Conservation (phyloP, 2,797 vertebrate species). For the Anniella stebbinsi region DNA sequence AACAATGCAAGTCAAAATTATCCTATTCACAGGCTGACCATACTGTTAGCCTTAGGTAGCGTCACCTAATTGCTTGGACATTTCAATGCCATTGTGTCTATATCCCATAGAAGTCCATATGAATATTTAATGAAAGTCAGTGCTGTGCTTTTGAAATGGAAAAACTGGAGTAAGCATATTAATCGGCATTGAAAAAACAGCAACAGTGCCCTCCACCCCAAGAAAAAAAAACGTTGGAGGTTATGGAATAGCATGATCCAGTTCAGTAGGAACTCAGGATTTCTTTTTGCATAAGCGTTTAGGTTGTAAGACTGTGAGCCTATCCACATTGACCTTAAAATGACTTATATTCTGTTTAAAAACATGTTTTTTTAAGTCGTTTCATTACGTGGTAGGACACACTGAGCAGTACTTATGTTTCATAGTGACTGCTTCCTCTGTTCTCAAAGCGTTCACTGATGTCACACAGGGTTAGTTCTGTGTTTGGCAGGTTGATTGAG, state of each 20-base stretch:
- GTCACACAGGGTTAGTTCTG: too few species aligned
- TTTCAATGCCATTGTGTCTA: constrained; percentile 15
- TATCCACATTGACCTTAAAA: too few species aligned
- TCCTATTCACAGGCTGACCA: background rate
- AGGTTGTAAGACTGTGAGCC: background rate
- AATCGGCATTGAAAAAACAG: constrained; percentile 36
- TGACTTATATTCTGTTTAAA: too few species aligned
- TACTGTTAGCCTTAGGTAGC: background rate
- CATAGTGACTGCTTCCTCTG: too few species aligned
- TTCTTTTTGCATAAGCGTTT: background rate
- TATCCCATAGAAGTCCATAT: constrained; percentile 20
- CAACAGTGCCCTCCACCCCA: background rate
- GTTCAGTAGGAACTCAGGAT: constrained; percentile 10
- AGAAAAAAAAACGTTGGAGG: background rate
- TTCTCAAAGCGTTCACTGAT: too few species aligned
- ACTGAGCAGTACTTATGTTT: too few species aligned
- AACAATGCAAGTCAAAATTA: constrained; percentile 22
- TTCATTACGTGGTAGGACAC: too few species aligned
- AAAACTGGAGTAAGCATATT: constrained; percentile 43
- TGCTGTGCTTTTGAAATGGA: constrained; percentile 50
- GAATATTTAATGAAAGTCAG: constrained; percentile 37
- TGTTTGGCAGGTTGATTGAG: too few species aligned
- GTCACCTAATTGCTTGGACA: constrained; percentile 1
- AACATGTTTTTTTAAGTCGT: too few species aligned
- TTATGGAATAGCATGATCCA: background rate